phyloP scores from a whole-genome alignment of 2,113 vertebrate species.

The Coracopsis vasa region DNA sequence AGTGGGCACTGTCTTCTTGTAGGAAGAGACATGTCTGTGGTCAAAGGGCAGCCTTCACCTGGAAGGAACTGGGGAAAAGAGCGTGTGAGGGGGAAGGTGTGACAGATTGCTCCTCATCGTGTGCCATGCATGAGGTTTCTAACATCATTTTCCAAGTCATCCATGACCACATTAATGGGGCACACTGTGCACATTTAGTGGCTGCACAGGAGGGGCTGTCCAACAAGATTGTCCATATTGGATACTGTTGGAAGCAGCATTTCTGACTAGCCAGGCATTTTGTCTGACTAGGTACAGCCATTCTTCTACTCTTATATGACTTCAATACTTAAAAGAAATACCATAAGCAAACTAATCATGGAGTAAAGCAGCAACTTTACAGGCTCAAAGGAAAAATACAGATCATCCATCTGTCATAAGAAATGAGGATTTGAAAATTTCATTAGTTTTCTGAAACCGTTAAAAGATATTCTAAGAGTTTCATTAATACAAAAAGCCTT shows the following conservation, averaged over 20 bases:
- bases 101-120: neutral
- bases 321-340: neutral
- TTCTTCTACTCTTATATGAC: neutral
- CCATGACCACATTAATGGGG: neutral
- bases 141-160: neutral
- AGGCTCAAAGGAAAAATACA: neutral
- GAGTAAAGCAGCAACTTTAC: neutral
- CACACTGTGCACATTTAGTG: neutral
- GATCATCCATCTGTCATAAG: neutral
- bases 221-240: rapidly evolving
- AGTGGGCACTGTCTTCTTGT: neutral
- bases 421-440: slow-evolving; percentile 20
- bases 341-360: neutral
- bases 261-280: neutral
- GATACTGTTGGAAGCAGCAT: neutral
- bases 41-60: neutral
- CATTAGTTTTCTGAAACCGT: neutral
- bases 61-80: neutral
- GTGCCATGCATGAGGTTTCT: neutral
- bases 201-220: neutral
- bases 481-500: slow-evolving; percentile 34
- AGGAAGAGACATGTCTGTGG: neutral
- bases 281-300: neutral
- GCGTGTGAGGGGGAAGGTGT: rapidly evolving
- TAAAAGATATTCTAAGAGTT: slow-evolving; percentile 8